Conservation (phyloP, 2,888 invertebrate genomes). For the Agonopterix arenella region DNA sequence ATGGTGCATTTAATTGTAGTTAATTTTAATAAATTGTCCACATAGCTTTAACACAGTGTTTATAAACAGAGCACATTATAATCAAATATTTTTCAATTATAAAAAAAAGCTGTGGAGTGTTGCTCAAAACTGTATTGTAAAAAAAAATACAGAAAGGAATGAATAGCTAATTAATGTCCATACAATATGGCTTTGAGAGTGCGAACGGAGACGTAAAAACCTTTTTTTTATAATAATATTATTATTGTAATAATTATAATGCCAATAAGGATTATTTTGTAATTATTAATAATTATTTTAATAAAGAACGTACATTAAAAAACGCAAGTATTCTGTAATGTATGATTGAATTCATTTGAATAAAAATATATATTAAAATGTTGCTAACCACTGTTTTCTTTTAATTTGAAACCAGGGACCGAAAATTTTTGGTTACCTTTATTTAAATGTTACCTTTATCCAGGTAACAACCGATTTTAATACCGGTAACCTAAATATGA, state of each 20-base stretch:
- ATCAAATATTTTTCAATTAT: conserved; percentile 51
- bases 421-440: too few relatives aligned
- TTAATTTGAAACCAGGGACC: too few relatives aligned
- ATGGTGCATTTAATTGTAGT: conserved; percentile 75
- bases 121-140: conserved; percentile 47
- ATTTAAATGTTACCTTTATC: too few relatives aligned
- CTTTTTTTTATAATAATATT: conserved; percentile 50
- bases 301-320: conserved; percentile 65
- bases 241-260: conserved; percentile 53
- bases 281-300: conserved; percentile 72
- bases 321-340: conserved; percentile 70
- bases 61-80: conserved; percentile 60
- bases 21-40: conserved; percentile 67
- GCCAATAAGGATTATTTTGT: conserved; percentile 72
- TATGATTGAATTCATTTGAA: conserved; percentile 76
- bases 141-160: conserved; percentile 29
- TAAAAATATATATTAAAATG: conserved; percentile 79
- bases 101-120: conserved; percentile 37
- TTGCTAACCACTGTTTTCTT: conserved; percentile 67
- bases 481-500: too few relatives aligned
- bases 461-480: too few relatives aligned
- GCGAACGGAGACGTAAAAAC: conserved; percentile 49
- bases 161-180: conserved; percentile 54
- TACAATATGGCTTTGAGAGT: conserved; percentile 53
- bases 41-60: conserved; percentile 62